Percentiles rank a stretch among this genome's conserved stretches.
These are phyloP conservation scores for Xiphorhynchus elegans DNA, from an alignment of 2,113 vertebrate genomes.

Conservation along the genomic window DNA sequence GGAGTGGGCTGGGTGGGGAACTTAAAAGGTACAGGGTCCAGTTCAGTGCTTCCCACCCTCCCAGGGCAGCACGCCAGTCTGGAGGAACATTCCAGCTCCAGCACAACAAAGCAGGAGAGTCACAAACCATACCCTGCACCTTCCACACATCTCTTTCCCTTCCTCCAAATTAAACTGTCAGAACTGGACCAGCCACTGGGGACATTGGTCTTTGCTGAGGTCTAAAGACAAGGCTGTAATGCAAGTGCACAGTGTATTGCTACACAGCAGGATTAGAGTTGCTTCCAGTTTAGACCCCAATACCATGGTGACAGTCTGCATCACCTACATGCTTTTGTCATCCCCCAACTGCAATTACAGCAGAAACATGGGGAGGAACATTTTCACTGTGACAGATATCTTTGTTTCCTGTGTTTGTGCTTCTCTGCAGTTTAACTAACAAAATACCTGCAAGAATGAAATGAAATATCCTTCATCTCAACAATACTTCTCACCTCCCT, in stretches of 20 bases:
- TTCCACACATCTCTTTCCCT: neutral
- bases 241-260: neutral
- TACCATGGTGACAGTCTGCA: neutral
- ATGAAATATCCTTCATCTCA: neutral
- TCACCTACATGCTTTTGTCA: neutral
- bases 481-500: neutral
- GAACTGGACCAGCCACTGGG: neutral
- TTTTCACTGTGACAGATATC: neutral
- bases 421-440: neutral
- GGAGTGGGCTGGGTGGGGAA: constrained; percentile 54
- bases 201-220: neutral
- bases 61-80: neutral
- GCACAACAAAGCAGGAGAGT: neutral
- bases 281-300: neutral
- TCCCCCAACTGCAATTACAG: neutral
- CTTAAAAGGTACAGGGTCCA: neutral
- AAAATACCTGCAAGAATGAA: neutral
- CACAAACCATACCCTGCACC: neutral
- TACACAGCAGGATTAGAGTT: neutral
- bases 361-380: neutral
- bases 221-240: neutral
- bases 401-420: neutral
- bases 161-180: neutral
- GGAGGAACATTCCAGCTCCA: neutral
- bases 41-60: constrained; percentile 15